phyloP scores from a whole-genome alignment of 2,797 vertebrate genomes.

The Onychomys torridus region DNA sequence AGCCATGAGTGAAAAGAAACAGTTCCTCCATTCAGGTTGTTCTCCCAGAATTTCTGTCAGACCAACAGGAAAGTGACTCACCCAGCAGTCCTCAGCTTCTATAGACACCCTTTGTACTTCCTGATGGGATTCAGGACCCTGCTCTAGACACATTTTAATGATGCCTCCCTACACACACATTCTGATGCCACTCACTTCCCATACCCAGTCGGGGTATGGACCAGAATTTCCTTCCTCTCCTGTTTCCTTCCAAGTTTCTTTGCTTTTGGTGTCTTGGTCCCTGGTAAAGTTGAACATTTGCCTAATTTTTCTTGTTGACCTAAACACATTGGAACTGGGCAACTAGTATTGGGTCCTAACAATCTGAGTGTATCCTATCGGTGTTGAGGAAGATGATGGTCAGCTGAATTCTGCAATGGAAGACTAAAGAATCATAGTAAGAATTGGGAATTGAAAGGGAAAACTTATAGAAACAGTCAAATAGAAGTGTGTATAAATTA shows the following conservation, averaged over 20 bases:
- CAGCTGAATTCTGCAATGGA: rapidly evolving
- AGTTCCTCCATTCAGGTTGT: neutral
- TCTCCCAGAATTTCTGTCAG: neutral
- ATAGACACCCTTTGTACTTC: rapidly evolving
- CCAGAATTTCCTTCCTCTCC: neutral
- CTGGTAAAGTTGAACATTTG: neutral
- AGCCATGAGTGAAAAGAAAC: neutral
- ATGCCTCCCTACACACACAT: rapidly evolving
- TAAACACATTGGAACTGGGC: neutral
- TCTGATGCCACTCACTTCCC: neutral
- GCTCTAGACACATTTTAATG: rapidly evolving
- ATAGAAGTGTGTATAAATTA: neutral
- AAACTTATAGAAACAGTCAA: neutral
- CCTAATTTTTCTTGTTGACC: neutral
- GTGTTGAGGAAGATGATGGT: rapidly evolving
- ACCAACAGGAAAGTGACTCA: neutral
- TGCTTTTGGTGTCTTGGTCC: rapidly evolving
- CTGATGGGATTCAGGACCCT: rapidly evolving
- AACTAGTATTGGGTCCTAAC: neutral
- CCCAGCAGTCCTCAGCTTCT: no score
- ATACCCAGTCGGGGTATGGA: no score
- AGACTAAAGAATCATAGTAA: rapidly evolving
- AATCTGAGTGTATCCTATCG: neutral
- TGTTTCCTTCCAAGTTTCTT: neutral
- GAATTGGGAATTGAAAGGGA: neutral